A percentile compares a stretch with the other conserved stretches of the same genome.
Conservation (phyloP, 2,797 vertebrate species). For the Cirrhinus molitorella region DNA sequence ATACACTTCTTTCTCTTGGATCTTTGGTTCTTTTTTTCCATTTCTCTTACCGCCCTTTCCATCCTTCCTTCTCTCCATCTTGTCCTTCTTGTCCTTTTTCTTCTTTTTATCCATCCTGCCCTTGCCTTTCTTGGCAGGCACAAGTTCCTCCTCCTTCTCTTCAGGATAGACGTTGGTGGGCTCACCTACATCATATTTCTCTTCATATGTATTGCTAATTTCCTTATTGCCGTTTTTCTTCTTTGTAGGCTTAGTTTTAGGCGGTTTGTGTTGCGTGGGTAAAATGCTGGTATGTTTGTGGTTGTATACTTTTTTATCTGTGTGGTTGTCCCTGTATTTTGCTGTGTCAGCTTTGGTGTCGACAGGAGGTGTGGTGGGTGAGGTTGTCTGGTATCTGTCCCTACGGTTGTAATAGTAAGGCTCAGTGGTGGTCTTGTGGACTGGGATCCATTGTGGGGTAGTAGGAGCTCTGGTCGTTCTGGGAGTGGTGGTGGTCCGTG, state of each 20-base stretch:
- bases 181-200: slow-evolving; percentile 80
- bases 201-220: slow-evolving; percentile 88
- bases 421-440: slow-evolving; percentile 74
- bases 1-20: slow-evolving; percentile 81
- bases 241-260: slow-evolving; percentile 81
- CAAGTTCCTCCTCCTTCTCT: slow-evolving; percentile 74
- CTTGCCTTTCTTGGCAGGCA: slow-evolving; percentile 82
- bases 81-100: slow-evolving; percentile 86
- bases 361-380: slow-evolving; percentile 69
- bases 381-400: slow-evolving; percentile 77
- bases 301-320: slow-evolving; percentile 79
- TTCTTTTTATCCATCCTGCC: slow-evolving; percentile 88
- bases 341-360: slow-evolving; percentile 71
- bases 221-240: slow-evolving; percentile 83
- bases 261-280: slow-evolving; percentile 79
- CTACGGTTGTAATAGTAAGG: slow-evolving; percentile 79
- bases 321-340: slow-evolving; percentile 86
- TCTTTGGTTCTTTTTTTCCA: slow-evolving; percentile 81
- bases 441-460: slow-evolving; percentile 70
- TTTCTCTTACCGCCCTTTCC: slow-evolving; percentile 86
- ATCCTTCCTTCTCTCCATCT: slow-evolving; percentile 83
- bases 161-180: slow-evolving; percentile 78
- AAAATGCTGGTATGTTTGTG: slow-evolving; percentile 73
- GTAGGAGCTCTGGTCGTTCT: slow-evolving; percentile 77
- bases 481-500: slow-evolving; percentile 77